Conservation (phyloP, 2,797 vertebrate species). For the Oceanodroma leucorhoa region DNA sequence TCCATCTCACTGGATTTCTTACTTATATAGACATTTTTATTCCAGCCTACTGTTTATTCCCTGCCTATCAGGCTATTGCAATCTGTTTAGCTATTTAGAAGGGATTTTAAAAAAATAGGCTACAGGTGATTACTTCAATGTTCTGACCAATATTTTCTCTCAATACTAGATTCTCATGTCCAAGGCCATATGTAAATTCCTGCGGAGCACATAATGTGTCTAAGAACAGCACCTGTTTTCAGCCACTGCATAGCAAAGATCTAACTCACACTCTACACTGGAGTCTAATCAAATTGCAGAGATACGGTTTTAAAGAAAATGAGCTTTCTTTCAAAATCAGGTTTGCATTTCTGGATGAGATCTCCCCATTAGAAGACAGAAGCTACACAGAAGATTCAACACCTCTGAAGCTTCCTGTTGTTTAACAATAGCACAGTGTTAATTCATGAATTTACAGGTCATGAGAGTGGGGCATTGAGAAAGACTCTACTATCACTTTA, state of each 20-base stretch:
- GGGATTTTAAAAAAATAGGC: not conserved
- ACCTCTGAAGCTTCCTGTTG: not conserved
- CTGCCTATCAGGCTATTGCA: not conserved
- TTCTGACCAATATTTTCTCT: not conserved
- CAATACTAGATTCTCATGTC: not conserved
- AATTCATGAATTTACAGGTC: not conserved
- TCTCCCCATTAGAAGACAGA: not conserved
- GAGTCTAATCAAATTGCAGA: not conserved
- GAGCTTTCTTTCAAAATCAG: not conserved
- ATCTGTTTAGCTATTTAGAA: not conserved
- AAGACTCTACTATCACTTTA: not conserved
- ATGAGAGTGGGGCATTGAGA: not conserved
- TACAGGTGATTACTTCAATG: not conserved
- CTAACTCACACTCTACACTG: not conserved
- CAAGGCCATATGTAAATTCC: not conserved
- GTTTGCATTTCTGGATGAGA: not conserved
- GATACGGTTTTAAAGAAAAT: not conserved
- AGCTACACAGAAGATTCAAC: not conserved
- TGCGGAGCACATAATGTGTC: not conserved
- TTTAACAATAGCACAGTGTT: not conserved
- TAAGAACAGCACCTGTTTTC: not conserved
- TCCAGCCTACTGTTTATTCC: not conserved
- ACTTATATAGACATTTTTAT: not conserved
- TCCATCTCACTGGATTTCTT: not conserved
- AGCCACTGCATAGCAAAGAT: not conserved